Conservation (phyloP, 2,888 invertebrate genomes). For the Xestia rhomboidea region DNA sequence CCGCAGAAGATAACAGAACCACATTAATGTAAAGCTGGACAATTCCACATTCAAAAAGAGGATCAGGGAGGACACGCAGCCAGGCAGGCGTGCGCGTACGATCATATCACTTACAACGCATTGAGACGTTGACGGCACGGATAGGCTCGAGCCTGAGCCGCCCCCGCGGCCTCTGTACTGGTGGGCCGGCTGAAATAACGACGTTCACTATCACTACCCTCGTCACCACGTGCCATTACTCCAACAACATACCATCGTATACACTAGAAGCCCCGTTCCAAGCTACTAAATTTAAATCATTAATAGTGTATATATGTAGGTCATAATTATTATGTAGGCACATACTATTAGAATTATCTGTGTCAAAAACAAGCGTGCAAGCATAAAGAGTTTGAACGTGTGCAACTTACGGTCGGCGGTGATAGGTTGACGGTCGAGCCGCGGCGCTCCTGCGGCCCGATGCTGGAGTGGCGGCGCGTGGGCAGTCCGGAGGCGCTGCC, state of each 20-base stretch:
- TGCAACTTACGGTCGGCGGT: slow-evolving; percentile 95
- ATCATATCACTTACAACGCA: slow-evolving; percentile 92
- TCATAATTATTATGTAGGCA: slow-evolving; percentile 43
- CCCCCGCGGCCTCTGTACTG: slow-evolving; percentile 92
- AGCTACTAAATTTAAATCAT: slow-evolving; percentile 55
- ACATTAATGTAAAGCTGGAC: slow-evolving; percentile 85
- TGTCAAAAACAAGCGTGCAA: slow-evolving; percentile 66
- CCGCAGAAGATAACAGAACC: slow-evolving; percentile 83
- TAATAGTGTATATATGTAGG: slow-evolving; percentile 48
- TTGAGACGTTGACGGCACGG: slow-evolving; percentile 94
- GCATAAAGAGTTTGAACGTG: slow-evolving; percentile 37
- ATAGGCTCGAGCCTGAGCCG: slow-evolving; percentile 95
- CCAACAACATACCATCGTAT: slow-evolving; percentile 53
- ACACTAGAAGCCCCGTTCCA: slow-evolving; percentile 56
- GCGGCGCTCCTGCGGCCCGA: slow-evolving; percentile 96
- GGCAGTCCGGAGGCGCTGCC: slow-evolving; percentile 95
- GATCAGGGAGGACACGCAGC: slow-evolving; percentile 79
- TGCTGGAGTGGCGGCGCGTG: slow-evolving; percentile 96
- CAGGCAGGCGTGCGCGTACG: slow-evolving; percentile 77
- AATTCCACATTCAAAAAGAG: slow-evolving; percentile 83
- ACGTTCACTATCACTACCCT: slow-evolving; percentile 82
- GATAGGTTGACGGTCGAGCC: slow-evolving; percentile 96
- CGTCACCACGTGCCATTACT: slow-evolving; percentile 64
- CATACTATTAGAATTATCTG: slow-evolving; percentile 56
- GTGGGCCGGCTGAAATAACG: slow-evolving; percentile 90